phyloP scores from a whole-genome alignment of 2,113 vertebrate species.

The Ageneiosus marmoratus region DNA sequence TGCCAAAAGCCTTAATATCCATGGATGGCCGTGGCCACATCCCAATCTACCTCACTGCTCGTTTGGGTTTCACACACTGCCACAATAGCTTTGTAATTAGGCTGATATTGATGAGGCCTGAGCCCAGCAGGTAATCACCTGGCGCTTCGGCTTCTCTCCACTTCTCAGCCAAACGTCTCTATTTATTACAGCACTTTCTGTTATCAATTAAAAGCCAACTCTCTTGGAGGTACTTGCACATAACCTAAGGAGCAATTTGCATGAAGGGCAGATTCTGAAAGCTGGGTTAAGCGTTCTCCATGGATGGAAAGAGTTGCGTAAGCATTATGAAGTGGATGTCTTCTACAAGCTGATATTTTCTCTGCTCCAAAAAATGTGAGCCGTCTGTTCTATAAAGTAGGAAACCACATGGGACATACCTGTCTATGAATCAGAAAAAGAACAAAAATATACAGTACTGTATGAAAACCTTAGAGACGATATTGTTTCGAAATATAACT shows the following conservation, averaged over 20 bases:
- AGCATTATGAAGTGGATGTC: slow-evolving; percentile 5
- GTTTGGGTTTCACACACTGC: slow-evolving; percentile 73
- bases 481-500: no score
- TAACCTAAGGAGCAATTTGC: slow-evolving; percentile 41
- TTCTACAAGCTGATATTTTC: neutral
- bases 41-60: slow-evolving; percentile 66
- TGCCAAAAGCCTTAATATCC: slow-evolving; percentile 63
- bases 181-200: slow-evolving; percentile 68
- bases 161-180: slow-evolving; percentile 74
- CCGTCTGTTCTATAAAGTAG: no score
- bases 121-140: slow-evolving; percentile 78
- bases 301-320: neutral
- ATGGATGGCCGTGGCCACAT: slow-evolving; percentile 67
- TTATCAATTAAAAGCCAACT: slow-evolving; percentile 47
- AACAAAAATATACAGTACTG: no score
- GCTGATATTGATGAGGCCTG: slow-evolving; percentile 75
- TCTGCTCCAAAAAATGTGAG: neutral
- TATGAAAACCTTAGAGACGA: no score
- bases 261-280: slow-evolving; percentile 38
- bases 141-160: slow-evolving; percentile 69
- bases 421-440: neutral
- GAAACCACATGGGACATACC: neutral
- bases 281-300: slow-evolving; percentile 36
- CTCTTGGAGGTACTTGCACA: slow-evolving; percentile 33
- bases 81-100: slow-evolving; percentile 78